A percentile compares a stretch with the other conserved stretches of the same genome.
Evolutionary conservation across 2,797 vertebrate genomes (phyloP).

Genomic region (Toxotes lorentzi): DNA sequence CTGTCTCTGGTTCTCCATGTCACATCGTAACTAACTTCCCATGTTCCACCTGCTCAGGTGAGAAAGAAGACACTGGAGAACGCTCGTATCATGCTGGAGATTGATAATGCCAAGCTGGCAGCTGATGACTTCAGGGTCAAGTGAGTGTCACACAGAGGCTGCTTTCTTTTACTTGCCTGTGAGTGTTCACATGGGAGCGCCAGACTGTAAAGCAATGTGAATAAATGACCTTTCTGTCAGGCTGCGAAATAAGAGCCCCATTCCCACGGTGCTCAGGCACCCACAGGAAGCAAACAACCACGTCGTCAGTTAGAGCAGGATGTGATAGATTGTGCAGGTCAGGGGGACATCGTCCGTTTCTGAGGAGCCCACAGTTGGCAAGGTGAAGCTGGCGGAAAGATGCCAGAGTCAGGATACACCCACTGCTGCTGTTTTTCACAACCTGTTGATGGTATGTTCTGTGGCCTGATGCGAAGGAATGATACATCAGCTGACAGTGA

Average conservation of each 20-base stretch:
- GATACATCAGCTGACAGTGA: conserved; percentile 38
- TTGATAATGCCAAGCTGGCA: conserved; percentile 88
- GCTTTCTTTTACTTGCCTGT: conserved; percentile 61
- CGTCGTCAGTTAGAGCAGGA: conserved; percentile 12
- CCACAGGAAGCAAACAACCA: conserved; percentile 15
- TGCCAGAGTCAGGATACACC: conserved; percentile 7
- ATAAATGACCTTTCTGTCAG: conserved; percentile 79
- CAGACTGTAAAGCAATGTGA: conserved; percentile 72
- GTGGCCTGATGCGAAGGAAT: conserved; percentile 37
- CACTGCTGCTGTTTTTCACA: conserved; percentile 63
- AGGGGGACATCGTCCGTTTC: conserved; percentile 37
- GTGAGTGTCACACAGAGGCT: conserved; percentile 78
- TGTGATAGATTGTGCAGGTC: conserved; percentile 60
- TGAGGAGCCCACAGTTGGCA: conserved; percentile 29
- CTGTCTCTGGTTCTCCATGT: not conserved
- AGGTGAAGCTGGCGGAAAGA: conserved; percentile 15
- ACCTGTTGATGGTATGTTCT: conserved; percentile 67
- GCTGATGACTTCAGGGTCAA: conserved; percentile 89
- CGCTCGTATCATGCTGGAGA: conserved; percentile 87
- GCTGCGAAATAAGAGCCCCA: conserved; percentile 69
- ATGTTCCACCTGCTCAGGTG: conserved; percentile 71
- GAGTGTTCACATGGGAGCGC: conserved; percentile 75
- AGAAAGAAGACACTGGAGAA: conserved; percentile 85
- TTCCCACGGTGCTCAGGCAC: conserved; percentile 72
- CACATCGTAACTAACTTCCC: not conserved